Evolutionary conservation across 2,797 vertebrate genomes (phyloP).

Genomic region (Anguilla marmorata): DNA sequence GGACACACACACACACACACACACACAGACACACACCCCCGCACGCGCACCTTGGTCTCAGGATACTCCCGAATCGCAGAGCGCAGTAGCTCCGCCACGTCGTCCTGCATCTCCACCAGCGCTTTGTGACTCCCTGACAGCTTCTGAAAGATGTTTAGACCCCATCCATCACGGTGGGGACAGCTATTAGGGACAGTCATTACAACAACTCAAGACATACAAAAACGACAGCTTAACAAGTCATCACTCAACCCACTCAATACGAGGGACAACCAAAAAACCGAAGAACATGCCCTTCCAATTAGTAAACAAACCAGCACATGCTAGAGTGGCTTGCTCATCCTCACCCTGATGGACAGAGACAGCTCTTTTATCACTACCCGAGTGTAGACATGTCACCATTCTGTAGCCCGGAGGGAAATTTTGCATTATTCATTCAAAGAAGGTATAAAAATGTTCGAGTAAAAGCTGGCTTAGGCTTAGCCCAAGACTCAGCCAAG

Average conservation of each 20-base stretch:
- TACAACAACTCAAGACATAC: not conserved
- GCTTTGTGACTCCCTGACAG: slow-evolving; percentile 92
- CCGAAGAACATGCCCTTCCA: slow-evolving; percentile 5
- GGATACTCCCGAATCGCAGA: slow-evolving; percentile 78
- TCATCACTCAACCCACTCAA: not conserved
- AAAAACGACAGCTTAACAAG: not conserved
- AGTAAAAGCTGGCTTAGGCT: not conserved
- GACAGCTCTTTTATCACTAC: not conserved
- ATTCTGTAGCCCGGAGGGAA: slow-evolving; percentile 13
- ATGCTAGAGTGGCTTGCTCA: not conserved
- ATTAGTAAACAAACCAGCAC: not conserved
- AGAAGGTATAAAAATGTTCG: slow-evolving; percentile 34
- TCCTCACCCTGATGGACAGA: not conserved
- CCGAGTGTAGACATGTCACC: not conserved
- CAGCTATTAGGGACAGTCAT: not conserved
- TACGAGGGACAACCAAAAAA: not conserved
- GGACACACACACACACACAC: slow-evolving; percentile 28
- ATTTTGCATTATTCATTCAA: slow-evolving; percentile 5
- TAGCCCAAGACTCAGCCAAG: not conserved
- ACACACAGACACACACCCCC: slow-evolving; percentile 18
- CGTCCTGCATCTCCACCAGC: slow-evolving; percentile 93
- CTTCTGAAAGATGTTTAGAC: slow-evolving; percentile 69
- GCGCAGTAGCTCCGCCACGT: slow-evolving; percentile 80
- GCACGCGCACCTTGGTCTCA: slow-evolving; percentile 78
- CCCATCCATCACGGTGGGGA: not conserved